A percentile compares a stretch with the other conserved stretches of the same genome.
These are phyloP conservation scores for Esperia sulphurella DNA, from an alignment of 2,888 invertebrate genomes.

Conservation along the genomic window DNA sequence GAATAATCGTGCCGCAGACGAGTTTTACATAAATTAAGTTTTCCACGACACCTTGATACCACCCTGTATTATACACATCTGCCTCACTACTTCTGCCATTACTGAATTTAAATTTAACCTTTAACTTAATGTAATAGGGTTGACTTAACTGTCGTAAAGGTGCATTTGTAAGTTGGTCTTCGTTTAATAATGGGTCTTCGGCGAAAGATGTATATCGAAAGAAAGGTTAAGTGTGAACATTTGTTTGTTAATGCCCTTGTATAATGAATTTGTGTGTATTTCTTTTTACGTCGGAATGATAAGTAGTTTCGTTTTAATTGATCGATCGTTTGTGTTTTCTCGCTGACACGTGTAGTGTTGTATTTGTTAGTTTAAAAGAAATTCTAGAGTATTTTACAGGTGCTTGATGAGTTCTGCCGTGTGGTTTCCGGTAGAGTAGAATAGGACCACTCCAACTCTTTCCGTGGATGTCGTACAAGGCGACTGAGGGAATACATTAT, in stretches of 20 bases:
- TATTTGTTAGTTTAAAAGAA: too few species aligned
- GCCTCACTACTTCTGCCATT: neutral
- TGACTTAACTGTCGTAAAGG: neutral
- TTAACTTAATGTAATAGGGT: constrained; percentile 16
- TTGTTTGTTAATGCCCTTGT: constrained; percentile 75
- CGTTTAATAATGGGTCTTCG: constrained; percentile 66
- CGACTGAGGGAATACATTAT: too few species aligned
- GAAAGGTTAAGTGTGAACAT: constrained; percentile 79
- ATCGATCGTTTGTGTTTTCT: constrained; percentile 40
- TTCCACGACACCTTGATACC: constrained; percentile 74
- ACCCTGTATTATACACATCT: constrained; percentile 48
- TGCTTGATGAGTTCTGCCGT: too few species aligned
- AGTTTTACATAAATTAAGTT: constrained; percentile 79
- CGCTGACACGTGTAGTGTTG: neutral
- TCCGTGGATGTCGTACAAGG: too few species aligned
- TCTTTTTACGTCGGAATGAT: constrained; percentile 59
- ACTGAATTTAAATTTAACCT: constrained; percentile 24
- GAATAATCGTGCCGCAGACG: constrained; percentile 71
- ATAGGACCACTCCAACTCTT: too few species aligned
- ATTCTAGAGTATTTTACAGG: too few species aligned
- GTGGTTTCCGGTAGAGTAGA: too few species aligned
- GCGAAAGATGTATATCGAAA: constrained; percentile 71
- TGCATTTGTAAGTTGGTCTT: constrained; percentile 25
- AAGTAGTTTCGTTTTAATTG: constrained; percentile 63
- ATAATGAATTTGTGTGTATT: constrained; percentile 68